Base-by-base conservation (phyloP, 2,797 vertebrate genomes). In the Silurus aristotelis region DNA sequence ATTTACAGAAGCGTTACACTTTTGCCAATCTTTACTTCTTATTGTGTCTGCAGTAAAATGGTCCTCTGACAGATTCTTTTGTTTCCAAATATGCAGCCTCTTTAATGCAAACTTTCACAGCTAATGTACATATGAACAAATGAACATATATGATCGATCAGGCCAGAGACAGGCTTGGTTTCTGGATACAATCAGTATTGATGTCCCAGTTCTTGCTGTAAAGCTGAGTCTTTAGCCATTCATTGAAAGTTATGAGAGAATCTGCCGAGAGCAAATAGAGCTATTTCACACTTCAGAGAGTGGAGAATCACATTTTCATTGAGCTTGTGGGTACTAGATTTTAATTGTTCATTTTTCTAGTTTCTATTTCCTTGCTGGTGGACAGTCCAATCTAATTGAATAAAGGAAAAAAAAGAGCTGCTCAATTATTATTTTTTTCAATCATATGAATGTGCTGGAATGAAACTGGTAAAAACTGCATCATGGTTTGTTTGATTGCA, bases 361-460 rank as follows among this genome's bases (percentile, higher is more conserved):
- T 83, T 86, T 86, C 55, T 14, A 83, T 82, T 89, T 80, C 6
- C 79, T 22, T 82, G 84, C 52, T 87, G 48, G 68, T 86, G 76
- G 82, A 82, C 73, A 80, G 85, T 82, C 86, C 64, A 67, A 25
- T 20, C 77, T 87, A 86, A 87, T 72, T 77, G 75, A 79, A 82
- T 31, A 81, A 68, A 52, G 48, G 10, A 52, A 52, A 52, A 52
- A 52, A 31, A 77, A 77, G 75, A 60, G 27, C 75, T 20, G 17
- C 73, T 58, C 73, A 9, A 15, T 48, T 27, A n/a, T n/a, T n/a
- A n/a, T 38, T 66, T 48, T 43, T 55, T 9, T 38, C 6, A 43
- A n/a, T 27, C 7, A 14, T 75, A 5, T 73, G 43, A 84, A 71
- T 67, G 67, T 48, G 56, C 56, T n/a, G 55, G 46, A 67, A 79